Evolutionary conservation across 30 jellyfish, hydroid and myxozoan genomes (phyloP).

Genomic region (Cassiopea xamachana): DNA sequence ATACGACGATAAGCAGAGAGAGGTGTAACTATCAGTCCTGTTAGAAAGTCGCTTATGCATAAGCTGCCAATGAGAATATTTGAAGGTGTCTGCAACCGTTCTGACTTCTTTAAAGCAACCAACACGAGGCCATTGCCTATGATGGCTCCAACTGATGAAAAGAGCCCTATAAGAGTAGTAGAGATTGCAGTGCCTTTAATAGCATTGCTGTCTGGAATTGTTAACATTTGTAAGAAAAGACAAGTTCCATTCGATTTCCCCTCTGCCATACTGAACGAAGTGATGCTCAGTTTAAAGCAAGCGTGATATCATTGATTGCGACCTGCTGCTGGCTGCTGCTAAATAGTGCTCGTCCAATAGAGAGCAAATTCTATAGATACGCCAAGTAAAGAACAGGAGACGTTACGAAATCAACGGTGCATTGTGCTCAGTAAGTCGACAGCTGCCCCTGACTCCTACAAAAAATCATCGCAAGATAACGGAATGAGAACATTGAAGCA

Average conservation of each 20-base stretch:
- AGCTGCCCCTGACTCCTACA: not conserved
- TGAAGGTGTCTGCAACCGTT: conserved; percentile 63
- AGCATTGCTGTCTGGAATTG: conserved; percentile 39
- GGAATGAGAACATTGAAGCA: not conserved
- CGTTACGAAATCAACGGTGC: not conserved
- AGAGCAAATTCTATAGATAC: no score
- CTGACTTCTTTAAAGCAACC: conserved; percentile 26
- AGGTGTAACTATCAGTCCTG: conserved; percentile 60
- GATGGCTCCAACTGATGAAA: conserved; percentile 45
- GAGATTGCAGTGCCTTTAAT: conserved; percentile 46
- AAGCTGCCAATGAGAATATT: conserved; percentile 53
- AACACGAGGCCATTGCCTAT: conserved; percentile 50
- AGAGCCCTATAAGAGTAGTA: conserved; percentile 39
- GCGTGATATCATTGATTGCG: not conserved
- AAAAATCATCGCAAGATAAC: not conserved
- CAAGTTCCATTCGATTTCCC: conserved; percentile 17
- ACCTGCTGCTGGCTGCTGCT: conserved; percentile 1
- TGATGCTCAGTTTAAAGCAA: not conserved
- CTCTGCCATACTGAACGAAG: not conserved
- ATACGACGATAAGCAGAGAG: conserved; percentile 36
- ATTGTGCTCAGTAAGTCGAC: not conserved
- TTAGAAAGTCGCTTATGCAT: conserved; percentile 44
- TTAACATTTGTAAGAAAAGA: conserved; percentile 35
- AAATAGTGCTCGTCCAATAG: no score
- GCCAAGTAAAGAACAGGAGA: no score